phyloP scores from a whole-genome alignment of 2,888 invertebrate genomes.

The Nemotelus nigrinus region DNA sequence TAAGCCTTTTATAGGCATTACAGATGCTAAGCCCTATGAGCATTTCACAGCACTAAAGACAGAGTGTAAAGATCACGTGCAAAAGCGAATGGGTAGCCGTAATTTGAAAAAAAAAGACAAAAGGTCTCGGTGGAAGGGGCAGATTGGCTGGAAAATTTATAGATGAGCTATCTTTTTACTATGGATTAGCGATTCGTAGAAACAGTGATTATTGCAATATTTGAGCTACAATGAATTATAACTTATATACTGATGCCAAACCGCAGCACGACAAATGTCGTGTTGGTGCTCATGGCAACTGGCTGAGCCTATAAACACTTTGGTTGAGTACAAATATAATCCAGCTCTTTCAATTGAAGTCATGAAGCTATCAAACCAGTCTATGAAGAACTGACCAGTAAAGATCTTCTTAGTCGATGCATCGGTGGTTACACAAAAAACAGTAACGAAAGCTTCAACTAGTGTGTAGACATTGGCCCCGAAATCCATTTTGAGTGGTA shows the following conservation, averaged over 20 bases:
- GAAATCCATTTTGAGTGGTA: constrained; percentile 38
- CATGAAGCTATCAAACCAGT: constrained; percentile 4
- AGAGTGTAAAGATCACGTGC: constrained; percentile 43
- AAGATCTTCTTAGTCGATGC: background rate
- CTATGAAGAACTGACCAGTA: background rate
- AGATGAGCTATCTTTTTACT: constrained; percentile 33
- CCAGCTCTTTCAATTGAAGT: background rate
- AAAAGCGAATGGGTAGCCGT: constrained; percentile 26
- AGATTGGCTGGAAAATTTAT: constrained; percentile 41
- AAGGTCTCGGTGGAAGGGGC: background rate
- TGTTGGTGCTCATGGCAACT: constrained; percentile 37
- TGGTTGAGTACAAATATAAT: constrained; percentile 25
- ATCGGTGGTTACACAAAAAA: background rate
- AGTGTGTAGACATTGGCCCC: background rate
- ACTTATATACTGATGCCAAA: constrained; percentile 29
- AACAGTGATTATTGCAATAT: constrained; percentile 29
- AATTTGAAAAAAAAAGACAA: constrained; percentile 6
- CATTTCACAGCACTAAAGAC: constrained; percentile 36
- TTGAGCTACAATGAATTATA: constrained; percentile 19
- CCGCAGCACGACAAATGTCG: constrained; percentile 30
- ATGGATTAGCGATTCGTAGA: constrained; percentile 34
- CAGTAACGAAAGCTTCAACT: background rate
- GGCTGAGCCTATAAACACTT: background rate
- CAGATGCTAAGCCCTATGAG: constrained; percentile 36
- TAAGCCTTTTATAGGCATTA: constrained; percentile 29